These are phyloP conservation scores for Himalopsyche tibetana DNA, from an alignment of 2,888 invertebrate species.

Conservation along the genomic window DNA sequence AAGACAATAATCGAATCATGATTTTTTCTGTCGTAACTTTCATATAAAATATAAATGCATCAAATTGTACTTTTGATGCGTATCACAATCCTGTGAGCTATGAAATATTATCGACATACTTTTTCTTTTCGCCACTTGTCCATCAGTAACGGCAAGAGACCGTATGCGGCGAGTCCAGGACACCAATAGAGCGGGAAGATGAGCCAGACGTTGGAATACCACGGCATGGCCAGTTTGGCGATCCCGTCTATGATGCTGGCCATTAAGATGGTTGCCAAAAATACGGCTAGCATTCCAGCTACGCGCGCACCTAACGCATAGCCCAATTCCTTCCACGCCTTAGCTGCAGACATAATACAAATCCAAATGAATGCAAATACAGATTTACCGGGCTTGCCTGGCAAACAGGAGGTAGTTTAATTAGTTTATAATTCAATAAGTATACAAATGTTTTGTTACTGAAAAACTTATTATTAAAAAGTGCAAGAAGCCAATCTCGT, in stretches of 20 bases:
- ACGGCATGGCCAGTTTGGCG: constrained; percentile 59
- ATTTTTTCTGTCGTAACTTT: too few relatives aligned
- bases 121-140: constrained; percentile 60
- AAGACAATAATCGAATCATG: too few relatives aligned
- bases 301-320: constrained; percentile 53
- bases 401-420: too few relatives aligned
- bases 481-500: too few relatives aligned
- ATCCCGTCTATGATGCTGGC: constrained; percentile 55
- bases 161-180: constrained; percentile 54
- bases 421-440: too few relatives aligned
- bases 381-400: too few relatives aligned
- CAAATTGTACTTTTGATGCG: too few relatives aligned
- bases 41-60: too few relatives aligned
- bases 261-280: constrained; percentile 47
- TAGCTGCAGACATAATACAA: constrained; percentile 11
- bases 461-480: too few relatives aligned
- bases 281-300: constrained; percentile 50
- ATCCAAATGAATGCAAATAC: too few relatives aligned
- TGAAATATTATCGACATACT: constrained; percentile 35
- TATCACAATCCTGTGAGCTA: too few relatives aligned
- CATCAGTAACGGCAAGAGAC: constrained; percentile 45
- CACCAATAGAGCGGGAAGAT: constrained; percentile 64
- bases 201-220: constrained; percentile 61
- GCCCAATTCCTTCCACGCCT: constrained; percentile 56
- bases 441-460: too few relatives aligned